Base-by-base conservation (phyloP, 2,888 invertebrate genomes). In the Acronicta alni region DNA sequence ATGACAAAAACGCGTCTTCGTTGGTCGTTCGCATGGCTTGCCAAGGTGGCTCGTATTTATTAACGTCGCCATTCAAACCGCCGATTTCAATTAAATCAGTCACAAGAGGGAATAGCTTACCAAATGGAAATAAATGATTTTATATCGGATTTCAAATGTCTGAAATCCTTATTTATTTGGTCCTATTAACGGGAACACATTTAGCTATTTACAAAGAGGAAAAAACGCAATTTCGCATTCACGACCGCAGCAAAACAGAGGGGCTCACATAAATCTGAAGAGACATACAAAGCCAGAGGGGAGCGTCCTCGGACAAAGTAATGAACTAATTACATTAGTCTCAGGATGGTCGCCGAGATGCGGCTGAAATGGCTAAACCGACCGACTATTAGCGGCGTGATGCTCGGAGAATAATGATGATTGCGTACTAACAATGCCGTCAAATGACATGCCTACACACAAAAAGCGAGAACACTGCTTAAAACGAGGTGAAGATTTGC, bases 321-420 rank as follows among this genome's bases (percentile, higher is more conserved):
- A 92, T 90, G 89, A 91, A 89, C 90, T 91, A 92, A 93, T 92
- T 90, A 92, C 91, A 92, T 93, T 92, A 92, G 87, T 84, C 81
- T 83, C 84, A 82, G 80, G 82, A 82, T 83, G 77, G 77, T 79
- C 80, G 79, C 79, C 71, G 83, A 83, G 84, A 86, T 82, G 84
- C 83, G 83, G 82, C 83, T 88, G 78, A 88, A 88, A 87, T 81
- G 82, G 84, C 80, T 87, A 82, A 86, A 84, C 83, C 81, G 77
- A 77, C 77, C 75, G 80, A 72, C 85, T 84, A 86, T 87, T 85
- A 87, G 79, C 80, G 72, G 79, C 80, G 72, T 82, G 80, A 85
- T 81, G 82, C 76, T 78, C 67, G 60, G 69, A 73, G 79, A 70
- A 81, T 84, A 82, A 85, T 80, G 82, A 81, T 81, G 80, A 81